Conservation (phyloP, 30 jellyfish, hydroid and myxozoan species). For the Sanderia malayensis region DNA sequence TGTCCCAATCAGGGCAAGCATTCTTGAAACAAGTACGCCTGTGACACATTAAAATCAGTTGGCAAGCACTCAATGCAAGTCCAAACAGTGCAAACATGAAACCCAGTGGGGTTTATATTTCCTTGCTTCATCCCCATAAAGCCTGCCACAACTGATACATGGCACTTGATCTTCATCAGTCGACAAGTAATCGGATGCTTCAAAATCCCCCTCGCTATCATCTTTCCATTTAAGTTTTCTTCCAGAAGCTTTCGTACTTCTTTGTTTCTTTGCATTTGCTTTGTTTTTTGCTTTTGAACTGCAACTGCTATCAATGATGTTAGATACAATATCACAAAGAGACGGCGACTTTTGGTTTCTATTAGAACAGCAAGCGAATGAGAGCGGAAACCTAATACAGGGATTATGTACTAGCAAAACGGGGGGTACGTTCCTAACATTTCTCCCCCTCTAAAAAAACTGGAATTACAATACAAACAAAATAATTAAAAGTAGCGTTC, state of each 20-base stretch:
- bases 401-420: too few species aligned
- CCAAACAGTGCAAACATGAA: slow-evolving; percentile 19
- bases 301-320: slow-evolving; percentile 11
- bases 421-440: too few species aligned
- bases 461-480: too few species aligned
- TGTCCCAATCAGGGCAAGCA: slow-evolving; percentile 1
- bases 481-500: too few species aligned
- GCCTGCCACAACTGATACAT: slow-evolving; percentile 12
- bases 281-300: slow-evolving; percentile 8
- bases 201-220: slow-evolving; percentile 6
- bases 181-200: not conserved
- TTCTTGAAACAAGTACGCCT: not conserved
- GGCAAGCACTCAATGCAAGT: slow-evolving; percentile 13
- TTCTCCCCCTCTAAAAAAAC: too few species aligned
- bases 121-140: not conserved
- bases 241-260: not conserved
- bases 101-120: slow-evolving; percentile 21
- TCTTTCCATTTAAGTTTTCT: slow-evolving; percentile 2
- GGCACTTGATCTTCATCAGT: slow-evolving; percentile 14
- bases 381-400: too few species aligned
- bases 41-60: not conserved
- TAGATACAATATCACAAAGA: too few species aligned
- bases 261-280: not conserved
- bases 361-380: too few species aligned
- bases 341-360: too few species aligned